phyloP scores from a whole-genome alignment of 2,888 invertebrate species.

The Galeopsomyia nigrocyanea region DNA sequence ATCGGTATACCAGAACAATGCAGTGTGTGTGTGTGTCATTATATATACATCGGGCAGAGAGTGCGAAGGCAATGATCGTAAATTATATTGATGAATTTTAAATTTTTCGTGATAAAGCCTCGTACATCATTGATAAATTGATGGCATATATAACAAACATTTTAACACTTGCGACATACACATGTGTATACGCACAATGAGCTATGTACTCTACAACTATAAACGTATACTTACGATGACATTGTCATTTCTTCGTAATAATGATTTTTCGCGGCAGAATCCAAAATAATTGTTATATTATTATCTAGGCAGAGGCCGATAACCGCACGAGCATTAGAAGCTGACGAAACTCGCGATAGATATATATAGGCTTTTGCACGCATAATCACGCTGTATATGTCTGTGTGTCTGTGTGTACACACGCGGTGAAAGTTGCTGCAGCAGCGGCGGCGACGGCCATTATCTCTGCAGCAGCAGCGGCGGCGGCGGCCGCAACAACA shows the following conservation, averaged over 20 bases:
- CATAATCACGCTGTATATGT: background rate
- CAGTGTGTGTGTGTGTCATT: background rate
- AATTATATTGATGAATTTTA: constrained; percentile 34
- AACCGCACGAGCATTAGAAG: no score
- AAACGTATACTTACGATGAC: no score
- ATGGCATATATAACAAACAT: background rate
- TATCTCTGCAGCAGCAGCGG: constrained; percentile 1
- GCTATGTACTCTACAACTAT: no score
- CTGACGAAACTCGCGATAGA: no score
- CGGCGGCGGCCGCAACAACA: constrained; percentile 21
- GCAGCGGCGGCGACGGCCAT: background rate
- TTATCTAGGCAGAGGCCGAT: no score
- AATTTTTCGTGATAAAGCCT: constrained; percentile 24
- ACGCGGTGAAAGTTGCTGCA: constrained; percentile 39
- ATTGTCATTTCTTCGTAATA: no score
- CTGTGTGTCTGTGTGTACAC: constrained; percentile 5
- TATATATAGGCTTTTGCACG: no score
- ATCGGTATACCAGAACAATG: constrained; percentile 24
- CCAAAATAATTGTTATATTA: no score
- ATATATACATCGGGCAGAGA: constrained; percentile 6
- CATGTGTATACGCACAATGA: no score
- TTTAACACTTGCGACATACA: constrained; percentile 1
- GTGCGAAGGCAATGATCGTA: constrained; percentile 5
- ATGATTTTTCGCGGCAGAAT: no score
- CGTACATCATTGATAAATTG: constrained; percentile 34